These are phyloP conservation scores for Galerucella nymphaeae DNA, from an alignment of 2,888 invertebrate species.

Conservation along the genomic window DNA sequence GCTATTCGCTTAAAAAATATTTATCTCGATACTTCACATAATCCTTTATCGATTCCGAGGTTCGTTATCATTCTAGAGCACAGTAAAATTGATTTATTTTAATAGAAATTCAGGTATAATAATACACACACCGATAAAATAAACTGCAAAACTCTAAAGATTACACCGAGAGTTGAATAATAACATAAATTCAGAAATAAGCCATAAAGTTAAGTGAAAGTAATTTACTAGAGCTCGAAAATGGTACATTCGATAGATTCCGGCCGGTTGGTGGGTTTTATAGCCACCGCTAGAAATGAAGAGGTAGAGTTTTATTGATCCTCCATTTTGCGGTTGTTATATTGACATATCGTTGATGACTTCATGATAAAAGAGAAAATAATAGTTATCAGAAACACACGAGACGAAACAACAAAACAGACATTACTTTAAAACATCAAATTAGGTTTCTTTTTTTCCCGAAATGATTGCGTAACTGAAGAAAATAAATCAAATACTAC, in stretches of 20 bases:
- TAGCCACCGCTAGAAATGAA: constrained; percentile 16
- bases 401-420: too few relatives aligned
- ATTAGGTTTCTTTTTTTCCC: too few relatives aligned
- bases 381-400: neutral
- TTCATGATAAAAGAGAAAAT: neutral
- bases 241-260: constrained; percentile 24
- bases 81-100: too few relatives aligned
- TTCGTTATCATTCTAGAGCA: neutral
- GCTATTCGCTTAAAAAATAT: too few relatives aligned
- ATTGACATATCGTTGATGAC: constrained; percentile 6
- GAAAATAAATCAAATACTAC: neutral
- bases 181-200: constrained; percentile 22
- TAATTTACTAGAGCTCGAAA: constrained; percentile 20
- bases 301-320: constrained; percentile 6
- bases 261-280: constrained; percentile 21
- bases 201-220: constrained; percentile 16
- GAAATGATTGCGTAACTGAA: constrained; percentile 2
- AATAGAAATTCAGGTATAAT: neutral
- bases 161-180: constrained; percentile 23
- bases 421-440: too few relatives aligned
- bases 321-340: constrained; percentile 10
- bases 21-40: too few relatives aligned
- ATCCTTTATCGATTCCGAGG: neutral
- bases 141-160: constrained; percentile 22
- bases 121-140: constrained; percentile 16